Evolutionary conservation across 1,140 invertebrate genomes (phyloP).

Genomic region (Aphaenogaster rudis): DNA sequence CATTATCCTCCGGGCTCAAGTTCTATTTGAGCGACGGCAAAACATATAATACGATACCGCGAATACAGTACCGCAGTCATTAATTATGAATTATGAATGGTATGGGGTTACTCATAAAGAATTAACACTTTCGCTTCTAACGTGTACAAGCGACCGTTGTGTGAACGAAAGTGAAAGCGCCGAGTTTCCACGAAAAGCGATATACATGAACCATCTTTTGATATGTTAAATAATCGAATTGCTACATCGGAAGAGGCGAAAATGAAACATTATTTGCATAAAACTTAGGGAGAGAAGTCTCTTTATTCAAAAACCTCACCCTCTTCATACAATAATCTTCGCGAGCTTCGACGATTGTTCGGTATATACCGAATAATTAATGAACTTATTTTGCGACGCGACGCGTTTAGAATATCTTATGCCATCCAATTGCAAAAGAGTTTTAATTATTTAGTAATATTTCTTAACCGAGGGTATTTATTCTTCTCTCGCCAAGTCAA

Average conservation of each 20-base stretch:
- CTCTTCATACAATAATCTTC: not conserved
- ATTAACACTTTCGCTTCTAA: conserved; percentile 52
- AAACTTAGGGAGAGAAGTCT: not conserved
- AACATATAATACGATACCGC: conserved; percentile 42
- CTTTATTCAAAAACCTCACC: conserved; percentile 1
- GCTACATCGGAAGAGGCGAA: not conserved
- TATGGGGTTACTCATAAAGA: conserved; percentile 35
- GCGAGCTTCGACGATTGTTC: not conserved
- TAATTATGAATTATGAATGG: conserved; percentile 62
- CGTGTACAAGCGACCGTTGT: not conserved
- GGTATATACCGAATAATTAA: conserved; percentile 26
- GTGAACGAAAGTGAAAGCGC: conserved; percentile 56
- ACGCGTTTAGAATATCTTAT: not conserved
- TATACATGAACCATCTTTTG: conserved; percentile 18
- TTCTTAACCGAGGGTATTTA: not conserved
- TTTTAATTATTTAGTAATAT: conserved; percentile 9
- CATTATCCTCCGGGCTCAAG: conserved; percentile 29
- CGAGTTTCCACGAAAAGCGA: conserved; percentile 45
- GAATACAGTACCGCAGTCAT: conserved; percentile 29
- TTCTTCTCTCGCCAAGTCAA: not conserved
- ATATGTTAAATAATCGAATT: conserved; percentile 23
- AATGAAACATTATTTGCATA: conserved; percentile 42
- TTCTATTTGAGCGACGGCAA: conserved; percentile 37
- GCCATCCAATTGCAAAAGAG: conserved; percentile 1
- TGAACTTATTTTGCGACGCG: not conserved